Percentiles rank a stretch among this genome's conserved stretches.
Evolutionary conservation across 92 coral and sea anemone genomes (phyloP).

Genomic region (Porites rus): DNA sequence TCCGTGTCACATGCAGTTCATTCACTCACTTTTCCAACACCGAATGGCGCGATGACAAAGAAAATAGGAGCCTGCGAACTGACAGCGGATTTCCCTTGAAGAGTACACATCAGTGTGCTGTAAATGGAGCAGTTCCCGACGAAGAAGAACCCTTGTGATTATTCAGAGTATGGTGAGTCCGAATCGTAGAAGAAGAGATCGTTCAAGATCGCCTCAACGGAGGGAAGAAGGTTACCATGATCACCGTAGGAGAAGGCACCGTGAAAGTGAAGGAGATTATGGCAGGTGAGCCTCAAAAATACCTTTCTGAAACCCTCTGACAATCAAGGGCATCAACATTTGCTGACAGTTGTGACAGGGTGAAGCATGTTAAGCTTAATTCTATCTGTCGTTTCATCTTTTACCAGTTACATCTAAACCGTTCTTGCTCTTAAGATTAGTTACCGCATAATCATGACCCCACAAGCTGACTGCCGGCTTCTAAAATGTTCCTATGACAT

Average conservation of each 20-base stretch:
- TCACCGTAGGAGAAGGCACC: constrained; percentile 1
- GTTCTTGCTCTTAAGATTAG: not conserved
- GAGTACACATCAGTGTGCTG: not conserved
- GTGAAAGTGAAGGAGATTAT: not conserved
- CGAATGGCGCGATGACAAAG: not conserved
- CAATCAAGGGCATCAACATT: too few species aligned
- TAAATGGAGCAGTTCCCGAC: not conserved
- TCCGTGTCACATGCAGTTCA: not conserved
- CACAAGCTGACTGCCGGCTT: too few species aligned
- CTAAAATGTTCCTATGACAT: too few species aligned
- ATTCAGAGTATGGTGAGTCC: not conserved
- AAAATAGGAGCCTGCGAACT: constrained; percentile 10
- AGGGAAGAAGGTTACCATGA: not conserved
- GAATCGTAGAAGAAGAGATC: not conserved
- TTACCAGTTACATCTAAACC: not conserved
- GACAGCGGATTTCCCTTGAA: constrained; percentile 28
- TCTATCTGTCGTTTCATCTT: not conserved
- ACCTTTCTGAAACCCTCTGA: not conserved
- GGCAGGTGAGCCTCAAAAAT: not conserved
- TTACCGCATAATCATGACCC: too few species aligned
- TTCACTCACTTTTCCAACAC: not conserved
- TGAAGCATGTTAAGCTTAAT: too few species aligned
- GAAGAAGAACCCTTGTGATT: not conserved
- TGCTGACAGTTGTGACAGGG: too few species aligned
- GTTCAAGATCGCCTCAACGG: constrained; percentile 14